These are phyloP conservation scores for Heliconius aoede DNA, from an alignment of 2,888 invertebrate genomes.

Conservation along the genomic window DNA sequence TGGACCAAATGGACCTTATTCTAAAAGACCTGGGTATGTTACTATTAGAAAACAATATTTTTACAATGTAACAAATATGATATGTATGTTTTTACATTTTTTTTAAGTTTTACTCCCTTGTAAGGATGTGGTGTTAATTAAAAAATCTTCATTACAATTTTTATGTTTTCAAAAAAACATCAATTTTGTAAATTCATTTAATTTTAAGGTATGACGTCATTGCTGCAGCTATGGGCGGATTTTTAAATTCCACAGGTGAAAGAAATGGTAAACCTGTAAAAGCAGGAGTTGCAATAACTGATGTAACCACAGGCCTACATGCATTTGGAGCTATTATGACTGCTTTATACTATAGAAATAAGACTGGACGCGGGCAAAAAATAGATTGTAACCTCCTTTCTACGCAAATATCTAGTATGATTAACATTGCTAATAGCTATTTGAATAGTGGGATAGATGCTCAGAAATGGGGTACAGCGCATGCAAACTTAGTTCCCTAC, in stretches of 20 bases:
- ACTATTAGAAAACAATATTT: neutral
- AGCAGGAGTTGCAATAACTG: conserved; percentile 96
- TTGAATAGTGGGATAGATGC: conserved; percentile 92
- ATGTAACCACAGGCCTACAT: conserved; percentile 96
- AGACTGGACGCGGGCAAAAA: conserved; percentile 93
- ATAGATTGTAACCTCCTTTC: conserved; percentile 97
- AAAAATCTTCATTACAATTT: neutral
- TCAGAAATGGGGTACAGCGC: conserved; percentile 94
- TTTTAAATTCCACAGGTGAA: conserved; percentile 95
- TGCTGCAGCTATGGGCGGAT: conserved; percentile 95
- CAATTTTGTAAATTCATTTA: neutral
- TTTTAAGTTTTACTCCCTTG: neutral
- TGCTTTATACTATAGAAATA: conserved; percentile 90
- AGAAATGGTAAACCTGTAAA: conserved; percentile 93
- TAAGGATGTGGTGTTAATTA: too few relatives aligned
- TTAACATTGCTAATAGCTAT: conserved; percentile 95
- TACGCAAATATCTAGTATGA: conserved; percentile 94
- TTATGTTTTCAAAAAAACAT: neutral
- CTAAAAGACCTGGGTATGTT: conserved; percentile 89
- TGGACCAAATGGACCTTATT: conserved; percentile 94
- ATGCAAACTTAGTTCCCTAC: conserved; percentile 97
- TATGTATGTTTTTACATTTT: neutral
- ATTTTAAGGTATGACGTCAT: conserved; percentile 92
- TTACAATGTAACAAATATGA: neutral
- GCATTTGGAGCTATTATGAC: conserved; percentile 97